phyloP scores from a whole-genome alignment of 1,140 invertebrate species.

The Hirudo medicinalis region DNA sequence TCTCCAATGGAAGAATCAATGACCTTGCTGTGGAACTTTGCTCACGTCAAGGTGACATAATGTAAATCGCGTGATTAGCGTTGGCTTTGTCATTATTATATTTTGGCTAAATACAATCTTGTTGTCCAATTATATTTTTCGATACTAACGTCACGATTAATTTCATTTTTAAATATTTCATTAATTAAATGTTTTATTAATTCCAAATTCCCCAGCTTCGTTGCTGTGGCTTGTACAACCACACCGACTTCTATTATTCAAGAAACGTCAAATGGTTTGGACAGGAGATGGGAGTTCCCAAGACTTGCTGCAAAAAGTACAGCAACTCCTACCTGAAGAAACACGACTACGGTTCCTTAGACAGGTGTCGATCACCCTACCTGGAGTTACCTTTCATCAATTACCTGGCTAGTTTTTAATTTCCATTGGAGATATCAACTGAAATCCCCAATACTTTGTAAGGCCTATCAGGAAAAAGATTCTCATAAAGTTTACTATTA shows the following conservation, averaged over 20 bases:
- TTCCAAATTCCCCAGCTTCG: neutral
- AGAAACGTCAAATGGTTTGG: neutral
- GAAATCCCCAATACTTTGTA: too few species aligned
- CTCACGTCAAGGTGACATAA: too few species aligned
- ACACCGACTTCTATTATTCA: neutral
- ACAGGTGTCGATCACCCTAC: neutral
- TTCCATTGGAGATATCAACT: neutral
- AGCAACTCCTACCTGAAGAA: neutral
- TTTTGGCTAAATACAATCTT: neutral
- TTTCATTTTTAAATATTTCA: neutral
- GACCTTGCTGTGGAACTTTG: too few species aligned
- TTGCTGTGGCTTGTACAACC: neutral
- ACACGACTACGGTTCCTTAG: neutral
- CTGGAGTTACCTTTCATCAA: neutral
- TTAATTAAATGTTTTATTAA: neutral
- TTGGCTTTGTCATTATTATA: too few species aligned
- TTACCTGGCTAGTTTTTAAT: neutral
- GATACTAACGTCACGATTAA: neutral
- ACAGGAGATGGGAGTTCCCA: neutral
- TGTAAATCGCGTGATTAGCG: too few species aligned
- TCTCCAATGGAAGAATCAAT: too few species aligned
- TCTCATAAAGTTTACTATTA: too few species aligned
- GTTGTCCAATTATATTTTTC: neutral
- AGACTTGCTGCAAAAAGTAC: conserved; percentile 2
- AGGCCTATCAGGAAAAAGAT: too few species aligned